Percentiles rank a stretch among this genome's conserved stretches.
Conservation (phyloP, 2,888 invertebrate species). For the Dyspetes luteomarginatus region DNA sequence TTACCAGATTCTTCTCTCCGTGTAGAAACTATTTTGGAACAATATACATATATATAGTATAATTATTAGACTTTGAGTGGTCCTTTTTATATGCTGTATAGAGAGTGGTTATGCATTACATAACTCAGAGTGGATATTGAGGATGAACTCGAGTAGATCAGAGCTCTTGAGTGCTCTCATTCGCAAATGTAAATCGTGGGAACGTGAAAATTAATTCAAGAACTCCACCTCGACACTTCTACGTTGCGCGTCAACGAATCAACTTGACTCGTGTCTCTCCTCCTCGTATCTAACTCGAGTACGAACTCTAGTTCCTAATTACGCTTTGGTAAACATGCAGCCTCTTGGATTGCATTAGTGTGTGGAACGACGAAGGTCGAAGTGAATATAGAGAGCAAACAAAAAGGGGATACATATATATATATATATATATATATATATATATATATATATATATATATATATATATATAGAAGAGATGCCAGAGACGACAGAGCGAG, state of each 20-base stretch:
- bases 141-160: too few relatives aligned
- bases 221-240: conserved; percentile 39
- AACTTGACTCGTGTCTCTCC: conserved; percentile 33
- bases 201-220: conserved; percentile 63
- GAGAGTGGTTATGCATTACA: too few relatives aligned
- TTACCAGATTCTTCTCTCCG: too few relatives aligned
- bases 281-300: conserved; percentile 41
- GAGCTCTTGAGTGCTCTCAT: too few relatives aligned
- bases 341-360: conserved; percentile 51
- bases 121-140: conserved; percentile 53
- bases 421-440: too few relatives aligned
- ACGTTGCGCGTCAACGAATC: conserved; percentile 47
- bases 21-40: too few relatives aligned
- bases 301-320: conserved; percentile 59
- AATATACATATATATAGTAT: too few relatives aligned
- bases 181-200: conserved; percentile 59
- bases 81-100: too few relatives aligned
- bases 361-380: conserved; percentile 34
- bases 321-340: conserved; percentile 57
- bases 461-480: neutral
- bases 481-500: neutral
- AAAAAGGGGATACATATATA: conserved; percentile 6
- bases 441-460: too few relatives aligned
- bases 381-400: conserved; percentile 17
- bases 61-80: too few relatives aligned